Percentiles rank a stretch among this genome's conserved stretches.
phyloP scores from a whole-genome alignment of 2,888 invertebrate species.

The Osedax fenrisi region DNA sequence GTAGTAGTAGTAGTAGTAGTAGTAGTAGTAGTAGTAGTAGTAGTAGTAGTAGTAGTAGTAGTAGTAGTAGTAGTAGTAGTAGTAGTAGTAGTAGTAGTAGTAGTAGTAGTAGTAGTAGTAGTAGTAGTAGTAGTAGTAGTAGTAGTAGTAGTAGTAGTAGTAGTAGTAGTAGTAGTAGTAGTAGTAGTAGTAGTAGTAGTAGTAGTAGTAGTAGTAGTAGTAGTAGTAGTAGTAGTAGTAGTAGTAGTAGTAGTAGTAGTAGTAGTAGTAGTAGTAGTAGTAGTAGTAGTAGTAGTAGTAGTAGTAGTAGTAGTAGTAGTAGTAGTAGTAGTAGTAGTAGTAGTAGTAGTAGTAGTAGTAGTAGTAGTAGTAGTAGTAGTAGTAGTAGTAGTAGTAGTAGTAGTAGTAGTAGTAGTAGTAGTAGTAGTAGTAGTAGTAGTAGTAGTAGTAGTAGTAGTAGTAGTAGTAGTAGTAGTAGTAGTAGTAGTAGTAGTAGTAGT shows the following conservation, averaged over 20 bases:
- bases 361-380: not conserved
- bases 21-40: constrained; percentile 1
- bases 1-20: not conserved
- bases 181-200: no score
- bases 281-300: constrained; percentile 20
- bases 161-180: no score
- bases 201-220: no score
- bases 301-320: constrained; percentile 20
- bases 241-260: constrained; percentile 14
- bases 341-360: constrained; percentile 16
- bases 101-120: constrained; percentile 28
- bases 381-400: not conserved
- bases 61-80: constrained; percentile 17
- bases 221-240: no score
- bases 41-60: not conserved
- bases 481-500: constrained; percentile 10
- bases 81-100: constrained; percentile 30
- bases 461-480: constrained; percentile 9
- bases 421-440: not conserved
- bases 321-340: constrained; percentile 22
- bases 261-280: constrained; percentile 21
- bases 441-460: constrained; percentile 12
- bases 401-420: not conserved
- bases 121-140: constrained; percentile 29
- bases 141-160: not conserved